Evolutionary conservation across 2,113 vertebrate species (phyloP), one percentile per base, ranked within the genome.

Genomic region (Thoracochromis brauschi): DNA sequence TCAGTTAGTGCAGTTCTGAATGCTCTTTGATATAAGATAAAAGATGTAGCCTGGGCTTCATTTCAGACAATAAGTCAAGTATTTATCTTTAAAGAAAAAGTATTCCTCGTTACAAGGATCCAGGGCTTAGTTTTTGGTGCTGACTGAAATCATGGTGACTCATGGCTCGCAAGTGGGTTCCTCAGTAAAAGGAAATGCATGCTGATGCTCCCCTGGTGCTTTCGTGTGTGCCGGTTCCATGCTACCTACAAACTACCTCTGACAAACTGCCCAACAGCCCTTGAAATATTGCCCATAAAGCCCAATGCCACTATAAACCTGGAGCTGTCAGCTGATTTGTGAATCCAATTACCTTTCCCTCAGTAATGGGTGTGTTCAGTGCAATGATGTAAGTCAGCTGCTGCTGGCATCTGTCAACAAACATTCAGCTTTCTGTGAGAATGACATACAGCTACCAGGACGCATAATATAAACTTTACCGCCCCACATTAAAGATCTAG

Each of bases 241-340:
- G 3, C 53, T 45, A 88, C 71, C 83, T 87, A 86, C 90, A 93
- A 95, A 95, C 86, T 57, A 53, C 82, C 71, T 51, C 84, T 91
- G 94, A 96, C 88, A 90, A 92, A 93, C 81, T 89, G 79, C 82
- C 87, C 84, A 93, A 87, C 88, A 81, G 57, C 54, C 26, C 65
- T 81, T 95, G 90, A 94, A 91, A 95, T 95, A 95, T 88, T 54
- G 94, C 89, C 93, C 89, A 95, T 95, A 90, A 95, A 95, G 78
- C 91, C 73, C 94, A 85, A 79, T 82, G 85, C 89, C 88, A 90
- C 93, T 54, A 93, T 95, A 95, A 96, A 96, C 93, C 91, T 88
- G 91, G 86, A 94, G 86, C 89, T 88, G 87, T 93, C 93, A 89
- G 87, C 93, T 95, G 95, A 96, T 96, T 96, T 96, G 94, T 96